These are phyloP conservation scores for Tetrao urogallus DNA, from an alignment of 2,113 vertebrate genomes.

Conservation along the genomic window DNA sequence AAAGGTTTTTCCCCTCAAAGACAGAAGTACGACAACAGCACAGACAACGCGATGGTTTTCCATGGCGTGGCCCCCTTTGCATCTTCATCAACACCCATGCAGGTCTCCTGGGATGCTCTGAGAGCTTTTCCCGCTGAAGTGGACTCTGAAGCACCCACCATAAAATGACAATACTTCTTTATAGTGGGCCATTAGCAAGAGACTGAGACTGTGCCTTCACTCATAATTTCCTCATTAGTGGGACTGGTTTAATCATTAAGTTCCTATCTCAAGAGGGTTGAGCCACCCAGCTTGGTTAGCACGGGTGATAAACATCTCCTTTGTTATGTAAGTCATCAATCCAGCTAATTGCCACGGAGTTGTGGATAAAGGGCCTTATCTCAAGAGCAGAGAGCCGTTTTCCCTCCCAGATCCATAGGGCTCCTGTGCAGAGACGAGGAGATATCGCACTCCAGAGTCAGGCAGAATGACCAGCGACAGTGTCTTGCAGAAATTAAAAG, in stretches of 20 bases:
- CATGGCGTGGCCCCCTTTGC: neutral
- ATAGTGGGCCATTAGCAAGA: neutral
- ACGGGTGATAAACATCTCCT: neutral
- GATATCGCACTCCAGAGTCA: neutral
- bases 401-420: neutral
- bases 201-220: neutral
- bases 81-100: neutral
- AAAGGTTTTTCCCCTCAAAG: neutral
- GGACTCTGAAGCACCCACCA: neutral
- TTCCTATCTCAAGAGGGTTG: neutral
- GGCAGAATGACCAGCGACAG: neutral
- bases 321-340: fast-evolving
- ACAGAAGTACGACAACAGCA: no score
- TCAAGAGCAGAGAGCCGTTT: fast-evolving
- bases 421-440: neutral
- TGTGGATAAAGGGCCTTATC: neutral
- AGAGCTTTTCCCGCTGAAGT: neutral
- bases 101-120: neutral
- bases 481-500: fast-evolving
- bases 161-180: neutral
- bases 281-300: neutral
- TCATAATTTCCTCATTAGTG: neutral
- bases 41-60: fast-evolving
- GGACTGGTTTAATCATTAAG: neutral
- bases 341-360: neutral